Evolutionary conservation across 1,140 invertebrate genomes (phyloP), one percentile per base, ranked within the genome.

Genomic region (Diorhabda sublineata): DNA sequence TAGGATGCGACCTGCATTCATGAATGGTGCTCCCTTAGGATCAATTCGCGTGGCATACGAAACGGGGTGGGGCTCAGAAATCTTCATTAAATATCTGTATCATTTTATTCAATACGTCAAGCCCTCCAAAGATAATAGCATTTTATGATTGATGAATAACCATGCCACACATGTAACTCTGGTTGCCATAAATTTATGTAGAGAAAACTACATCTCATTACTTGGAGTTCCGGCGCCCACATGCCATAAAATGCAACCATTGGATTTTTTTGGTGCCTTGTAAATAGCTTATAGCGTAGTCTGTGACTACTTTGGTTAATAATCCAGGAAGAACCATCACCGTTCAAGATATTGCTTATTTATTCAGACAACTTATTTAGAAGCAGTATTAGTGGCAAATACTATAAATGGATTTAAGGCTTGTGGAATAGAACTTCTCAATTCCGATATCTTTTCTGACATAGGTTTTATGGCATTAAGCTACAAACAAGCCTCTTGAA

Each of bases 71-170:
- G 62, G 44, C 3, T 44, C 45, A n/a, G 67, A 61, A 61, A 68
- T 62, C 57, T 68, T 62, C 3, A 42, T 52, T 41, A 47, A 66
- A 42, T 66, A 60, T 11, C 58, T 60, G 11, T 3, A 3, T 3
- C 58, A 60, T 11, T 60, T 60, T 42, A 60, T 60, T 11, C 58
- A 60, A 2, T 11, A 60, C n/a, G 58, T 11, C 26, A 11, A 11
- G 2, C 57, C 65, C 42, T 76, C 77, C 26, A 62, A 60, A 61
- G 74, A 80, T 9, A 64, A 74, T 45, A 75, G 73, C 69, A 75
- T 82, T 11, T 74, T 83, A 8, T 67, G 83, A 8, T 62, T 84
- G 5, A 70, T 81, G 47, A 82, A 85, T 71, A 84, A 83, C 71
- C 82, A 82, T 70, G 70, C 72, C 11, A 76, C 71, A 11, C 81